Conservation (phyloP, 2,888 invertebrate genomes). For the Muscina levida region DNA sequence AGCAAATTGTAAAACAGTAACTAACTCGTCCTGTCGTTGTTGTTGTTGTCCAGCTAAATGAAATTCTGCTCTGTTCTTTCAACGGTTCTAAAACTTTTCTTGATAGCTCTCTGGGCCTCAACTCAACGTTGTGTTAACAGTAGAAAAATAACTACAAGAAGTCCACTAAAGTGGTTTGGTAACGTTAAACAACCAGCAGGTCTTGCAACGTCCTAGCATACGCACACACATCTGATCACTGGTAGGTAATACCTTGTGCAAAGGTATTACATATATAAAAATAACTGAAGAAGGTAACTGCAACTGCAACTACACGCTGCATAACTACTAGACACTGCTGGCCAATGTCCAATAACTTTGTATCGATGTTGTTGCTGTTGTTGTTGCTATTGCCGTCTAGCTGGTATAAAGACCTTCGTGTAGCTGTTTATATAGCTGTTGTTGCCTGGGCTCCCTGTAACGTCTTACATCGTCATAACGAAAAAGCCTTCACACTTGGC, state of each 20-base stretch:
- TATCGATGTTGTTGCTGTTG: conserved; percentile 8
- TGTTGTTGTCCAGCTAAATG: not conserved
- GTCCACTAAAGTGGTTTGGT: conserved; percentile 60
- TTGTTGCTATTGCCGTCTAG: conserved; percentile 11
- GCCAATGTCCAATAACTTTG: conserved; percentile 47
- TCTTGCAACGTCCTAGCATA: not conserved
- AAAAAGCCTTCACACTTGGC: conserved; percentile 19
- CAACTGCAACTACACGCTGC: conserved; percentile 22
- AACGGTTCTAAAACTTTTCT: conserved; percentile 46
- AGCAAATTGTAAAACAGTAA: too few relatives aligned
- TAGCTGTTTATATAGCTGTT: conserved; percentile 66
- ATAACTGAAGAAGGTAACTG: conserved; percentile 55
- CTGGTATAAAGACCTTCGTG: conserved; percentile 55
- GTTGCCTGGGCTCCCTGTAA: conserved; percentile 48
- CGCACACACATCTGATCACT: conserved; percentile 40
- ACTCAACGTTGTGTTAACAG: conserved; percentile 62
- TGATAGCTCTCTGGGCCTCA: conserved; percentile 5
- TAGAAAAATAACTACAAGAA: conserved; percentile 45
- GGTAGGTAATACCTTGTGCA: conserved; percentile 8
- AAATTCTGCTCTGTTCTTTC: conserved; percentile 48
- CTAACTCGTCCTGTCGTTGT: not conserved
- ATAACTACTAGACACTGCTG: conserved; percentile 40
- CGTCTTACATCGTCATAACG: conserved; percentile 32
- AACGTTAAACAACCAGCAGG: conserved; percentile 45
- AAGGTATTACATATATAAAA: conserved; percentile 27